Evolutionary conservation across 2,888 invertebrate species (phyloP).

Genomic region (Caenorhabditis virilis): DNA sequence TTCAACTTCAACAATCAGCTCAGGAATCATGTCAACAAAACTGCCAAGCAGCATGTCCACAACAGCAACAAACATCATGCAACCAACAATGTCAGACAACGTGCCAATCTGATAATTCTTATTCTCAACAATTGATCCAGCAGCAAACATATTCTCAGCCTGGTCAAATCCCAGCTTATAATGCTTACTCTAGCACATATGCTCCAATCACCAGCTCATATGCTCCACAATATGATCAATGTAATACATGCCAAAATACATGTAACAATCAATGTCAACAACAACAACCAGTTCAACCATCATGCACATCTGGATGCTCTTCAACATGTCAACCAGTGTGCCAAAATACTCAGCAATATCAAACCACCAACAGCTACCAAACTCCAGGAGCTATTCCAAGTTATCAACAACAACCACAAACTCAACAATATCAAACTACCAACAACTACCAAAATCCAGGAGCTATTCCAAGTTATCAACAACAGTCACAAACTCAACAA

Average conservation of each 20-base stretch:
- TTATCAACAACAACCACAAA: slow-evolving; percentile 10
- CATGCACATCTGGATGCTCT: slow-evolving; percentile 32
- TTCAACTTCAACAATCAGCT: slow-evolving; percentile 29
- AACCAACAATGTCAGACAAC: slow-evolving; percentile 41
- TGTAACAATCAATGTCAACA: slow-evolving; percentile 32
- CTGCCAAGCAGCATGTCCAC: slow-evolving; percentile 33
- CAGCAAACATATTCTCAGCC: slow-evolving; percentile 49
- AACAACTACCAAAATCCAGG: neutral
- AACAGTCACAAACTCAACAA: neutral
- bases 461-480: neutral
- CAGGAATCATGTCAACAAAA: slow-evolving; percentile 38
- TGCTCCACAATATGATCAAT: slow-evolving; percentile 26
- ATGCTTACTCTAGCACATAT: slow-evolving; percentile 16
- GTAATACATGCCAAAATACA: slow-evolving; percentile 40
- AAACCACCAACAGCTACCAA: slow-evolving; percentile 26
- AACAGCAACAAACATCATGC: slow-evolving; percentile 27
- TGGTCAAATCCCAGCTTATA: slow-evolving; percentile 41
- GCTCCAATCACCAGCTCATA: slow-evolving; percentile 30
- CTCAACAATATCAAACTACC: neutral
- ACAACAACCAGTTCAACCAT: slow-evolving; percentile 35
- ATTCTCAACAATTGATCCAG: slow-evolving; percentile 43
- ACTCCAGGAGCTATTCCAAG: slow-evolving; percentile 31
- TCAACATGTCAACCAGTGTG: slow-evolving; percentile 38
- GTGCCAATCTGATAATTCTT: slow-evolving; percentile 43
- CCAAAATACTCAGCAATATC: neutral